Evolutionary conservation across 2,888 invertebrate species (phyloP), one percentile per base, ranked within the genome.

Genomic region (Petrophora chlorosata): DNA sequence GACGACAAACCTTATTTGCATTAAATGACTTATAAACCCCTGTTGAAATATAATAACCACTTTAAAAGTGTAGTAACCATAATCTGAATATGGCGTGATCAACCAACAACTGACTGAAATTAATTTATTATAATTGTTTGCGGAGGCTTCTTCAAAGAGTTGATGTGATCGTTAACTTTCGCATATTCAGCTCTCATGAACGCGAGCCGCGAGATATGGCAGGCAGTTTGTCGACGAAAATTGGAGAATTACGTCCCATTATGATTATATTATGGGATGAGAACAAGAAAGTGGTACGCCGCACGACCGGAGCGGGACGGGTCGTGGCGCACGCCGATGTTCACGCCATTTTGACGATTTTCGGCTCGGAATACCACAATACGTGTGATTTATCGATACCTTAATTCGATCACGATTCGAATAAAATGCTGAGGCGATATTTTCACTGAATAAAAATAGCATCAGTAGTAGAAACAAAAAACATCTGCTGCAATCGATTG

Each of bases 211-310:
- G 70, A 77, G 75, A 81, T 82, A 80, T 63, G 65, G 70, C 9
- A 70, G 72, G 70, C 65, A 68, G 66, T 77, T 76, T 71, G 73
- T 65, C 68, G 69, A 68, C 70, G 75, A 66, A 82, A 85, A 85
- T 85, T 82, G 79, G 76, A 67, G 75, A 69, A 85, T 83, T 82
- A 85, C 76, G 76, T 73, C 76, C 79, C 78, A 84, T 85, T 82
- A 84, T 74, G 76, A 77, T 82, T 78, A 81, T 79, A 77, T 82
- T 78, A 81, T 79, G 79, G 76, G 71, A 25, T 10, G 25, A 77
- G 77, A 73, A 77, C 73, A 80, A 76, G 84, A 85, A 84, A 86
- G 81, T 72, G 76, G 77, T 75, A 70, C 76, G 75, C 61, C 61
- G 77, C 76, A 70, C 76, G 75, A 61, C 61, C 53, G 69, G 53